Conservation (phyloP, 2,113 vertebrate species). For the Machaerirhynchus nigripectus region DNA sequence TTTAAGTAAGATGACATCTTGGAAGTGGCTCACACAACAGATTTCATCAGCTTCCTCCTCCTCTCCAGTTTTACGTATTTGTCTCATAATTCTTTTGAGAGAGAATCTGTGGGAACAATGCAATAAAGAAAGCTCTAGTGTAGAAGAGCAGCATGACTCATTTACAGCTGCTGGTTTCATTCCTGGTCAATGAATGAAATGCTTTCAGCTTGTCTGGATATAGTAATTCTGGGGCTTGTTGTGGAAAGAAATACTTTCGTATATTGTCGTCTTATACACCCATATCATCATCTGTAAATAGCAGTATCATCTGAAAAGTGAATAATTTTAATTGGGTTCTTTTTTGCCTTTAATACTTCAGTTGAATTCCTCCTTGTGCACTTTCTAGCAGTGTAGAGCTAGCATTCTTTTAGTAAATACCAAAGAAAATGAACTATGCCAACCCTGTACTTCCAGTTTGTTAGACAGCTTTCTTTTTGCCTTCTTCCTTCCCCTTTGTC, state of each 20-base stretch:
- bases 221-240: neutral
- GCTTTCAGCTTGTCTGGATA: conserved; percentile 22
- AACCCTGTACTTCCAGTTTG: neutral
- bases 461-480: neutral
- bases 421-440: neutral
- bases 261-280: neutral
- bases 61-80: conserved; percentile 13
- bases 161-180: conserved; percentile 52
- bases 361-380: neutral
- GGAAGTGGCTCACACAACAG: neutral
- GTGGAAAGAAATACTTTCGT: neutral
- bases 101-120: conserved; percentile 26
- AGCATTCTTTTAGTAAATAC: neutral
- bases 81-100: neutral
- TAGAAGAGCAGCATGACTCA: conserved; percentile 36
- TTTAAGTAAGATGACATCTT: neutral
- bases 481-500: neutral
- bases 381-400: neutral
- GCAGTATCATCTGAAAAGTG: neutral
- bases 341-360: neutral
- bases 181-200: conserved; percentile 25
- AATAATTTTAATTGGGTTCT: neutral
- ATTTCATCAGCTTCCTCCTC: conserved; percentile 21
- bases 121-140: neutral
- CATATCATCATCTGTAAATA: neutral